Base-by-base conservation (phyloP, 2,888 invertebrate genomes). In the Mycogona germanica region DNA sequence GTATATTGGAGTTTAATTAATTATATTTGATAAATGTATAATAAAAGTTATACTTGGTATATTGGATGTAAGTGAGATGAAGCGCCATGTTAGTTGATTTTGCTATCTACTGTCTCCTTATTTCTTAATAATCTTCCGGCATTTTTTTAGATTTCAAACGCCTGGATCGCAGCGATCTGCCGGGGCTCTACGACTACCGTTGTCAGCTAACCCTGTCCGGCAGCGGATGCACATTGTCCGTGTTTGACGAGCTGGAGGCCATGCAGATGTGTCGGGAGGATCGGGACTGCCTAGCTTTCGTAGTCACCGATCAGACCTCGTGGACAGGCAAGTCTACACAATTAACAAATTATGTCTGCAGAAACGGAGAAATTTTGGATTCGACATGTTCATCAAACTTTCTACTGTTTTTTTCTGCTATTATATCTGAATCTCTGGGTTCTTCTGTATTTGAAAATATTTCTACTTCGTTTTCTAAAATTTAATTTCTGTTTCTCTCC, bases 241-340 rank as follows among this genome's bases (percentile, higher is more conserved):
- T 67, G 42, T 66, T 65, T 58, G 68, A 69, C 61, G 59, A 58
- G 30, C 57, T 57, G 42, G 70, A 70, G 55, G 70, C 70, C 1
- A 66, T 66, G 53, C 64, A 67, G 25, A 53, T 69, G 48, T 70
- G 70, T 59, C 61, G 66, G 57, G 53, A 19, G 2, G 70, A 70
- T 58, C 50, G 60, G 0, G 61, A 64, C 25, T 70, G 70, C 56
- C 53, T 59, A 37, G 68, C 64, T 1, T 69, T 70, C 60, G 67
- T 70, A 21, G 55, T 68, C 51, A 63, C 67, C 2, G 40, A 62
- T 28, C 55, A 63, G 21, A 63, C 55, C 48, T 67, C 70, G 6
- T 70, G 69, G 70, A 64, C 68, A 59, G 70, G 70, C 67, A 60
- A 51, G 48, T 46, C 9, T 41, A 17, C 12, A 41, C 41, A 14